Conservation (phyloP, 2,797 vertebrate species). For the Diplodus sargus region DNA sequence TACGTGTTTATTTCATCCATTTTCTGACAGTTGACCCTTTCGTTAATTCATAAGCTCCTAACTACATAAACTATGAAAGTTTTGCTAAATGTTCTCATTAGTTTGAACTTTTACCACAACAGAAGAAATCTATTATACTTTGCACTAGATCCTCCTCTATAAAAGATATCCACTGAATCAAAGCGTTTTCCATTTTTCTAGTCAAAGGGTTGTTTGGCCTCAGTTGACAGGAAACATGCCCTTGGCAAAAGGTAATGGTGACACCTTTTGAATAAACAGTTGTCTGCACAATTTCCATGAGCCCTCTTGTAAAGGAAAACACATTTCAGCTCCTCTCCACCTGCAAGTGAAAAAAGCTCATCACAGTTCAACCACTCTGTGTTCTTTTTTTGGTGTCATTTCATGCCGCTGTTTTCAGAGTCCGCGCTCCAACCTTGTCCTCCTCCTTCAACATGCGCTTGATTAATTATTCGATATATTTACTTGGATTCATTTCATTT, state of each 20-base stretch:
- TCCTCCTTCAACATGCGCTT: not conserved
- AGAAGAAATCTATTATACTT: not conserved
- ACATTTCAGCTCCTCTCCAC: constrained; percentile 17
- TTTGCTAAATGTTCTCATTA: no score
- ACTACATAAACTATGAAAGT: no score
- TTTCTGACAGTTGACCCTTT: no score
- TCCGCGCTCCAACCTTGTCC: not conserved
- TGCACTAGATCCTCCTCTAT: constrained; percentile 3
- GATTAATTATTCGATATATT: not conserved
- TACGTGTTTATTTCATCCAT: no score
- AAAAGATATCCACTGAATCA: constrained; percentile 8
- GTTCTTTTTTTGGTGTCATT: not conserved
- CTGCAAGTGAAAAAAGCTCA: not conserved
- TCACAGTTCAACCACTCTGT: not conserved
- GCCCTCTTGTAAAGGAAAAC: constrained; percentile 25
- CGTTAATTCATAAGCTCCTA: no score
- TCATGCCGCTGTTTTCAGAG: constrained; percentile 1
- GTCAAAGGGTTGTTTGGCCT: constrained; percentile 33
- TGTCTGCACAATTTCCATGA: constrained; percentile 26
- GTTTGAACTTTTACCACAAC: no score
- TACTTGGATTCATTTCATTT: not conserved
- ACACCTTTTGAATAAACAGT: constrained; percentile 51
- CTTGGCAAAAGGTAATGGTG: constrained; percentile 33
- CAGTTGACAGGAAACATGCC: constrained; percentile 35
- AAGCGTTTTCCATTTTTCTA: constrained; percentile 24